phyloP scores from a whole-genome alignment of 2,888 invertebrate genomes.

The Drosophila antonietae region DNA sequence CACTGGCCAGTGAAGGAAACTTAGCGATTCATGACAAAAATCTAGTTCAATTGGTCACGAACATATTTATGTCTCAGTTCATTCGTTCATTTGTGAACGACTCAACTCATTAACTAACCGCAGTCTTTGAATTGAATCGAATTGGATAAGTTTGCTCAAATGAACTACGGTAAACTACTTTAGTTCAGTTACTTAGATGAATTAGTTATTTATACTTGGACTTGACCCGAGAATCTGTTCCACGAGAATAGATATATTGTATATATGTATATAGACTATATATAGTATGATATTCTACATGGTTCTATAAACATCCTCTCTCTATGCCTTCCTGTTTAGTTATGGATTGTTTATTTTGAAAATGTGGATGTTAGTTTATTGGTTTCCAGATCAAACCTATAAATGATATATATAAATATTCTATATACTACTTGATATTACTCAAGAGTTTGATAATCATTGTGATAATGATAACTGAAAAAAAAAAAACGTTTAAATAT shows the following conservation, averaged over 20 bases:
- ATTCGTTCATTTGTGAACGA: no score
- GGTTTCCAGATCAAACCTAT: not conserved
- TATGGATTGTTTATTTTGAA: not conserved
- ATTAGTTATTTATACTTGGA: constrained; percentile 22
- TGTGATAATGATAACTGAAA: no score
- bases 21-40: not conserved
- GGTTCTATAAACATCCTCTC: not conserved
- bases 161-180: not conserved
- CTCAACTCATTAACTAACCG: no score
- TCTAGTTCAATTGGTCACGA: not conserved
- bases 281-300: not conserved
- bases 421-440: no score
- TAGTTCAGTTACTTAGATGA: not conserved
- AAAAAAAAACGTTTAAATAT: no score
- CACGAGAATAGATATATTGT: not conserved
- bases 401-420: not conserved
- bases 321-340: not conserved
- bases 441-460: no score
- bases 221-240: constrained; percentile 52
- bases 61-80: not conserved
- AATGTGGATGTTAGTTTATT: not conserved
- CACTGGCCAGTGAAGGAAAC: not conserved
- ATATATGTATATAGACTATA: not conserved
- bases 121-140: no score
- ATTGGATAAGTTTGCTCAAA: not conserved